phyloP scores from a whole-genome alignment of 2,888 invertebrate species.

The Trichacis sp. region DNA sequence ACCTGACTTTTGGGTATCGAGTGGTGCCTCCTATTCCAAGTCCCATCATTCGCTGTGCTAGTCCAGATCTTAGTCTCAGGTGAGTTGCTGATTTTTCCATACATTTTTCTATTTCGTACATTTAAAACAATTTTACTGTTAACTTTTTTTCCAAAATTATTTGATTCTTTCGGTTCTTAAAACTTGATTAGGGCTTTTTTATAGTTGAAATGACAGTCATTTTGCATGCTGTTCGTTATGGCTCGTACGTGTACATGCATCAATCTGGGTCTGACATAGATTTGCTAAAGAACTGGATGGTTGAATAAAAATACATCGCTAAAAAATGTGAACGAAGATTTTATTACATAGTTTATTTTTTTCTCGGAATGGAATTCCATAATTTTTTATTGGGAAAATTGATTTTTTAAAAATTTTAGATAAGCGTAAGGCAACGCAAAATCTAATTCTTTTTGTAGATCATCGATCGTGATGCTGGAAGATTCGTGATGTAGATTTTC shows the following conservation, averaged over 20 bases:
- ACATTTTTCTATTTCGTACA: neutral
- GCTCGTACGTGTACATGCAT: slow-evolving; percentile 30
- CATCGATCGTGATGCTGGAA: slow-evolving; percentile 5
- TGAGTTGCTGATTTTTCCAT: slow-evolving; percentile 65
- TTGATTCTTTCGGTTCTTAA: neutral
- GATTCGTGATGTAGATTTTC: slow-evolving; percentile 14
- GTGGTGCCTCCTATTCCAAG: slow-evolving; percentile 93
- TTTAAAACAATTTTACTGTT: neutral
- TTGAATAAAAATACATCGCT: too few relatives aligned
- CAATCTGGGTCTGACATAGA: slow-evolving; percentile 31
- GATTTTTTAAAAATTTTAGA: too few relatives aligned
- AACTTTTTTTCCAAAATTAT: too few relatives aligned
- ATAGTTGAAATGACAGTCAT: slow-evolving; percentile 12
- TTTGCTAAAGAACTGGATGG: slow-evolving; percentile 23
- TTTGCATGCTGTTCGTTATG: slow-evolving; percentile 37
- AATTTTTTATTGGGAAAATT: too few relatives aligned
- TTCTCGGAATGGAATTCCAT: neutral
- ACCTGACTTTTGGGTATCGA: slow-evolving; percentile 95
- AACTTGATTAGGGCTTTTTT: slow-evolving; percentile 5
- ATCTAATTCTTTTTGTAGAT: slow-evolving; percentile 9
- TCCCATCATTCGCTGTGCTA: slow-evolving; percentile 89
- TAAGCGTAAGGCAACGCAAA: neutral
- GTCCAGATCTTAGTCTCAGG: slow-evolving; percentile 92
- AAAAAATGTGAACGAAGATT: too few relatives aligned
- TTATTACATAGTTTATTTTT: too few relatives aligned